phyloP scores from a whole-genome alignment of 2,888 invertebrate species.

The Diaphora mendica region DNA sequence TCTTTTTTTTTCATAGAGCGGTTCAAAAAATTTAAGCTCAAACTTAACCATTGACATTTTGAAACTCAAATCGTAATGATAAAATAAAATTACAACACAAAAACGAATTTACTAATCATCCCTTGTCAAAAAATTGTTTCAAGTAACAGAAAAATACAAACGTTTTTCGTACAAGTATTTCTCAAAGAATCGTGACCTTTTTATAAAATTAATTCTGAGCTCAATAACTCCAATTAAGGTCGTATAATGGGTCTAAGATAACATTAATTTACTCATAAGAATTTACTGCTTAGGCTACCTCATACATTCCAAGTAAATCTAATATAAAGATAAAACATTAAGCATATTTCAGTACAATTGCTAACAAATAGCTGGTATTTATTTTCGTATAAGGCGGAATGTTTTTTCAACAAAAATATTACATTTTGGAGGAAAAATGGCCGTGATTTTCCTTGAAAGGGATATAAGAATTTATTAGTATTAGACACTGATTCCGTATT shows the following conservation, averaged over 20 bases:
- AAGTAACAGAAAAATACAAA: background rate
- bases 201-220: conserved; percentile 6
- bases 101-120: background rate
- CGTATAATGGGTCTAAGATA: conserved; percentile 13
- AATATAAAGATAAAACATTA: conserved; percentile 15
- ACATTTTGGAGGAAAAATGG: conserved; percentile 14
- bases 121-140: background rate
- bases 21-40: background rate
- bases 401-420: conserved; percentile 23
- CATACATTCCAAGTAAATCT: conserved; percentile 15
- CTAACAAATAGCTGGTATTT: conserved; percentile 23
- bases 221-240: conserved; percentile 11
- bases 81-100: background rate
- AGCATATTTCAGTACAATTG: conserved; percentile 17
- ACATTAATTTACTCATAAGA: conserved; percentile 13
- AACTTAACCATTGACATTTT: background rate
- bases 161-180: background rate
- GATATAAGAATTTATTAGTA: conserved; percentile 13
- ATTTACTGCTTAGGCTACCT: conserved; percentile 7
- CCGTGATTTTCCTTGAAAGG: conserved; percentile 12
- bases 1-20: background rate
- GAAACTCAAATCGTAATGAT: background rate
- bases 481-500: conserved; percentile 10
- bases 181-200: background rate
- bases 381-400: conserved; percentile 17